Evolutionary conservation across 2,797 vertebrate species (phyloP).

Genomic region (Anabas testudineus): DNA sequence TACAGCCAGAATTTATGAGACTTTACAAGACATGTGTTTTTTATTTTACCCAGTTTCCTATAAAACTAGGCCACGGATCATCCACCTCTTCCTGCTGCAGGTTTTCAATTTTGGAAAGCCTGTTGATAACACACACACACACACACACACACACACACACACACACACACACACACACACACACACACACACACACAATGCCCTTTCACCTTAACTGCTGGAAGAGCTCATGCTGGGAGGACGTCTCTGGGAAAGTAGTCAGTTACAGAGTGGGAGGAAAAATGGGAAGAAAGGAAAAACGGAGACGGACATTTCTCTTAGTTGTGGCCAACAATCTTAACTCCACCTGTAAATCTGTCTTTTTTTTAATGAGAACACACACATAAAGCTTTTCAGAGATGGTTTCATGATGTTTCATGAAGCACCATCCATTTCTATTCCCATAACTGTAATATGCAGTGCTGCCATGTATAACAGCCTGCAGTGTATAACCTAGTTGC

Average conservation of each 20-base stretch:
- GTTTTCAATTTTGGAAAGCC: conserved; percentile 39
- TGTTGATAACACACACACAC: conserved; percentile 33
- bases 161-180: conserved; percentile 11
- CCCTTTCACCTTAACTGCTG: conserved; percentile 45
- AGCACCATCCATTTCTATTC: not conserved
- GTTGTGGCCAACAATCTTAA: conserved; percentile 3
- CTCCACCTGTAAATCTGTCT: conserved; percentile 26
- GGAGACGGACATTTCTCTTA: conserved; percentile 17
- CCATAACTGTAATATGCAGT: not conserved
- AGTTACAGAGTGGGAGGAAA: conserved; percentile 10
- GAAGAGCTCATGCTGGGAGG: conserved; percentile 43
- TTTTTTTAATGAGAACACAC: conserved; percentile 26
- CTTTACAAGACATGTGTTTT: conserved; percentile 54
- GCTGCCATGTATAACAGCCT: not conserved
- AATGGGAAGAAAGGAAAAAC: conserved; percentile 13
- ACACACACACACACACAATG: conserved; percentile 4
- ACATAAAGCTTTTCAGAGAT: conserved; percentile 2
- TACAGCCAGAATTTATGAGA: conserved; percentile 7
- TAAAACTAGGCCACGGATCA: conserved; percentile 62
- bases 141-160: conserved; percentile 30
- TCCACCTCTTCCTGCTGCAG: conserved; percentile 55
- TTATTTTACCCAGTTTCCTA: conserved; percentile 52
- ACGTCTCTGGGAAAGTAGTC: conserved; percentile 46
- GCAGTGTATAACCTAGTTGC: not conserved
- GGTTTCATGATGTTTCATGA: not conserved